Evolutionary conservation across 2,113 vertebrate genomes (phyloP), one percentile per base, ranked within the genome.

Genomic region (Leptodactylus fuscus): DNA sequence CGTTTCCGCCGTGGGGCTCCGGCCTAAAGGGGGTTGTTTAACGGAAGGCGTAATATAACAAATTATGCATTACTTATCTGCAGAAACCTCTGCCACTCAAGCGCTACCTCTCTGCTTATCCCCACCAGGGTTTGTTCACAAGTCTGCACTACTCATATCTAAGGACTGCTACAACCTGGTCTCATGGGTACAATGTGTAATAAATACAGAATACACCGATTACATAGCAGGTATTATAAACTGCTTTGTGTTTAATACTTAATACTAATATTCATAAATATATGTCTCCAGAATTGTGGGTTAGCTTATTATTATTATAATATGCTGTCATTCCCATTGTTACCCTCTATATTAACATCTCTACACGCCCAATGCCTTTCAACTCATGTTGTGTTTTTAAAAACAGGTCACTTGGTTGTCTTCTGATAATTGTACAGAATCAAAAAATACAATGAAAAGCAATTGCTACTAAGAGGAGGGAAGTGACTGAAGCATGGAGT

Each of bases 301-400:
- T 18, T 67, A 20, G 29, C 32, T 16, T 62, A 29, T 53, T 16
- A 9, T 9, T n/a, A 76, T 20, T 9, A 34, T 53, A 78, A 36
- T 78, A 55, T 78, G 49, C 48, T 18, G 51, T 78, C 36, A 55
- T 60, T 79, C 29, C 11, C 78, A 80, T 62, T 18, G 41, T 80
- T 24, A 20, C 12, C 13, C 10, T 29, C 34, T 27, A 44, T 62
- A 29, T 27, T 46, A 60, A 60, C 32, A 60, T 38, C 32, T 60
- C 34, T 10, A 36, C 49, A 58, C 32, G 22, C 27, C 32, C 20
- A 11, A 24, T 6, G 49, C 51, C 20, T 51, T 78, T 34, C 49
- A 53, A 9, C 48, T 55, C 29, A 32, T 15, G 20, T 36, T 55
- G 32, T 78, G 49, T 58, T 80, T 24, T 80, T 41, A 24, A 60